Base-by-base conservation (phyloP, 2,113 vertebrate genomes). In the Cololabis saira region DNA sequence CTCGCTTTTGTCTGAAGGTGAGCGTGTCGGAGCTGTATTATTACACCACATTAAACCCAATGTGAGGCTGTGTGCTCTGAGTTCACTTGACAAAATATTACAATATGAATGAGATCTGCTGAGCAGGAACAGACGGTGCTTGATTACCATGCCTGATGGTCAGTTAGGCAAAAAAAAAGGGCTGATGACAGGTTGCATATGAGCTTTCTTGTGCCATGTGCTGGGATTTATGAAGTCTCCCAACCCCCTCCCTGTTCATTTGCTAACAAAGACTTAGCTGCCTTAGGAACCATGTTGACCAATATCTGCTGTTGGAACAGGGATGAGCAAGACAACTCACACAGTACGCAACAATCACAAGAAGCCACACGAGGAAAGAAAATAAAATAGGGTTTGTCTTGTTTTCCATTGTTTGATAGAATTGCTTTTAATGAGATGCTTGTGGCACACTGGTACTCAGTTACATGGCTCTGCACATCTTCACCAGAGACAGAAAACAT, bases 51-150 rank as follows among this genome's bases (percentile, higher is more conserved):
- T 81, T 74, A 68, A 48, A 55, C 21, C 10, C 53, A 24, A 12
- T 60, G 64, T 21, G 40, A 62, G 56, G 64, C 63, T 62, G 57
- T 71, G 71, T 76, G 61, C 72, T 84, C 48, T 52, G 67, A 81
- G 85, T 82, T 84, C 81, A 81, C 74, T 70, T 71, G 61, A 85
- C 83, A 75, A 74, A 81, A 49, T 72, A 89, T 80, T 84, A 67
- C 27, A 89, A 88, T 82, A 82, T 83, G 76, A 87, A 90, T 88
- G 69, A 78, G 45, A 67, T 75, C 40, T 74, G 51, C 68, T 67
- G 73, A 60, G 53, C 30, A 1, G 41, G 27, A 59, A 75, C 63
- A 79, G 73, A 62, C 33, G 54, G 48, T 40, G 59, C 27, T 63
- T 80, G 66, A 84, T 84, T 82, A 52, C 65, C 19, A 16, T n/a